Percentiles rank a stretch among this genome's conserved stretches.
Evolutionary conservation across 1,140 invertebrate species (phyloP).

Genomic region (Aphis craccivora): DNA sequence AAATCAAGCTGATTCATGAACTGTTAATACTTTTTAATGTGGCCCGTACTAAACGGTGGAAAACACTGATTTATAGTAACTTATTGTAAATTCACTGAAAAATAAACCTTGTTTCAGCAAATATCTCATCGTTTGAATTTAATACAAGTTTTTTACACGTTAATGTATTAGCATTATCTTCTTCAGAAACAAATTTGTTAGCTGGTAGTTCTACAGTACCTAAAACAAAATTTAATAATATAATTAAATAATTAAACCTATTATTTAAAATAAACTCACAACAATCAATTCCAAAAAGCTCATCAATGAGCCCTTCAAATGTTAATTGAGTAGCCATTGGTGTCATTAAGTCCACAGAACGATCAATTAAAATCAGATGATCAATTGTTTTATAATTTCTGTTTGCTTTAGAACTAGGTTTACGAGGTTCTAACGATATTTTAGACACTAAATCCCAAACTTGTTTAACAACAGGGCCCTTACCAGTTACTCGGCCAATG

Average conservation of each 20-base stretch:
- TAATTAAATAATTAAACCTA: not conserved
- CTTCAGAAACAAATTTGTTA: conserved; percentile 79
- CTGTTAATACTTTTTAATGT: not conserved
- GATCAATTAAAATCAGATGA: conserved; percentile 86
- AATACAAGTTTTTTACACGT: conserved; percentile 81
- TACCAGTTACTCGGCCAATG: conserved; percentile 88
- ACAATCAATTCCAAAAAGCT: conserved; percentile 79
- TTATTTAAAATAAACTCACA: conserved; percentile 67
- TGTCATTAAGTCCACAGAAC: conserved; percentile 89
- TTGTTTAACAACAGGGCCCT: conserved; percentile 85
- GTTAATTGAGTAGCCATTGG: conserved; percentile 94
- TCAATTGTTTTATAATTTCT: conserved; percentile 77
- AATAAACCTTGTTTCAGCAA: conserved; percentile 76
- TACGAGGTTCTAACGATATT: conserved; percentile 76
- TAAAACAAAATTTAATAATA: conserved; percentile 63
- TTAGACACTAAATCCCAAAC: conserved; percentile 87
- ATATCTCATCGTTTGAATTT: conserved; percentile 90
- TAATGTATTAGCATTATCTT: conserved; percentile 70
- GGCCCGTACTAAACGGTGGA: not conserved
- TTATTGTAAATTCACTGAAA: not conserved
- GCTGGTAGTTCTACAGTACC: conserved; percentile 84
- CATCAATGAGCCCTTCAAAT: conserved; percentile 96
- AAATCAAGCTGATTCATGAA: not conserved
- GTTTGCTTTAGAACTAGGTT: conserved; percentile 64
- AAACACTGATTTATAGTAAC: not conserved